Percentiles rank a stretch among this genome's conserved stretches.
These are phyloP conservation scores for Lithobates pipiens DNA, from an alignment of 2,797 vertebrate species.

Conservation along the genomic window DNA sequence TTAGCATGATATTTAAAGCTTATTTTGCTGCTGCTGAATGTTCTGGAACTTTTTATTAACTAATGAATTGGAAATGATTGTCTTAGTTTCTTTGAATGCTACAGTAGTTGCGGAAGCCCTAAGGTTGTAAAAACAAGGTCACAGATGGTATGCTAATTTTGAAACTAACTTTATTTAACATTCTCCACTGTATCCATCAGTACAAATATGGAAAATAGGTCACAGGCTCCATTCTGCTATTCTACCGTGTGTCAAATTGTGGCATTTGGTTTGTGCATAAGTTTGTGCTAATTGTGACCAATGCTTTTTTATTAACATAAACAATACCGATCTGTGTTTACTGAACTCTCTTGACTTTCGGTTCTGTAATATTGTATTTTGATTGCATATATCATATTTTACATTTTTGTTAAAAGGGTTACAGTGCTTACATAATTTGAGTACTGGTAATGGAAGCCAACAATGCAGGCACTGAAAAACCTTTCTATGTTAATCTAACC, in stretches of 20 bases:
- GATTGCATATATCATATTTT: too few relatives aligned
- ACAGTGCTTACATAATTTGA: too few relatives aligned
- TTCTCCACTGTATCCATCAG: conserved; percentile 40
- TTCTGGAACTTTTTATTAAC: conserved; percentile 43
- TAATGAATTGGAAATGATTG: conserved; percentile 53
- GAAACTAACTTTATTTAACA: conserved; percentile 44
- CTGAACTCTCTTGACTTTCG: too few relatives aligned
- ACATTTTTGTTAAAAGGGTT: too few relatives aligned
- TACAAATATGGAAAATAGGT: conserved; percentile 55
- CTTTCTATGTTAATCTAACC: too few relatives aligned
- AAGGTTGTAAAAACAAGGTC: conserved; percentile 57
- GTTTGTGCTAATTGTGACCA: background rate
- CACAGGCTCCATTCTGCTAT: conserved; percentile 3
- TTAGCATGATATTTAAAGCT: background rate
- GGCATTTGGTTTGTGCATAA: background rate
- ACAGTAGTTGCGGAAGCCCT: conserved; percentile 59
- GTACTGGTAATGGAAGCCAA: too few relatives aligned
- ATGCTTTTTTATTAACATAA: background rate
- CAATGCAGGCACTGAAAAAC: too few relatives aligned
- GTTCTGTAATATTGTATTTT: too few relatives aligned
- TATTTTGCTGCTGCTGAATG: background rate
- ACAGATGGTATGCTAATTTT: conserved; percentile 55
- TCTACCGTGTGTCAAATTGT: background rate
- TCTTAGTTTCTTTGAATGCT: conserved; percentile 52
- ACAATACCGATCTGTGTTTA: too few relatives aligned